A percentile compares a stretch with the other conserved stretches of the same genome.
These are phyloP conservation scores for Drosophila ustulata DNA, from an alignment of 2,888 invertebrate genomes.

Conservation along the genomic window DNA sequence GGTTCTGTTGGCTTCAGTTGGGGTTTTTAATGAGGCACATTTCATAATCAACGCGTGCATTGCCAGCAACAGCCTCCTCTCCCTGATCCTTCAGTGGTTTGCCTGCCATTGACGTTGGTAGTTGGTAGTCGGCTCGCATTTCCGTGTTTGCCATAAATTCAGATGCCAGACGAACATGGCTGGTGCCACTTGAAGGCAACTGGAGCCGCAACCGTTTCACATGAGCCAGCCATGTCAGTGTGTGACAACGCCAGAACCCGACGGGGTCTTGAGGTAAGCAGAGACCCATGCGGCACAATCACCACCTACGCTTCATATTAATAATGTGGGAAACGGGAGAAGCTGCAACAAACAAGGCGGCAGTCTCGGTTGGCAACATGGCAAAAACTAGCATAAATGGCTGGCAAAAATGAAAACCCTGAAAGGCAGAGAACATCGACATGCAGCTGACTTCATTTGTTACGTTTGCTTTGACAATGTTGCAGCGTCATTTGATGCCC, in stretches of 20 bases:
- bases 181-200: slow-evolving; percentile 50
- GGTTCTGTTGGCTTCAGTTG: slow-evolving; percentile 23
- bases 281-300: slow-evolving; percentile 14
- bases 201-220: slow-evolving; percentile 46
- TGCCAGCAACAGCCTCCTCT: slow-evolving; percentile 28
- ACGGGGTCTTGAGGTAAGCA: not conserved
- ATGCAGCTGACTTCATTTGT: slow-evolving; percentile 74
- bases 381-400: slow-evolving; percentile 39
- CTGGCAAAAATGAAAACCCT: slow-evolving; percentile 3
- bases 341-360: slow-evolving; percentile 7
- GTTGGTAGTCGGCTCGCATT: slow-evolving; percentile 53
- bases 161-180: slow-evolving; percentile 41
- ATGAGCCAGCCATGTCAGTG: slow-evolving; percentile 51
- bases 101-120: slow-evolving; percentile 50
- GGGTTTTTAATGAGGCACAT: slow-evolving; percentile 73
- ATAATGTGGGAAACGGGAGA: slow-evolving; percentile 53
- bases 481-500: slow-evolving; percentile 75
- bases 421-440: slow-evolving; percentile 28
- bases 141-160: slow-evolving; percentile 76
- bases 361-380: slow-evolving; percentile 11
- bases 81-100: not conserved
- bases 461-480: slow-evolving; percentile 77
- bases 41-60: slow-evolving; percentile 73
- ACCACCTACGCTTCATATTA: slow-evolving; percentile 53
- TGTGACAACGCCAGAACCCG: slow-evolving; percentile 37